Evolutionary conservation across 1,140 invertebrate species (phyloP), one percentile per base, ranked within the genome.

Genomic region (Drosophila navojoa): DNA sequence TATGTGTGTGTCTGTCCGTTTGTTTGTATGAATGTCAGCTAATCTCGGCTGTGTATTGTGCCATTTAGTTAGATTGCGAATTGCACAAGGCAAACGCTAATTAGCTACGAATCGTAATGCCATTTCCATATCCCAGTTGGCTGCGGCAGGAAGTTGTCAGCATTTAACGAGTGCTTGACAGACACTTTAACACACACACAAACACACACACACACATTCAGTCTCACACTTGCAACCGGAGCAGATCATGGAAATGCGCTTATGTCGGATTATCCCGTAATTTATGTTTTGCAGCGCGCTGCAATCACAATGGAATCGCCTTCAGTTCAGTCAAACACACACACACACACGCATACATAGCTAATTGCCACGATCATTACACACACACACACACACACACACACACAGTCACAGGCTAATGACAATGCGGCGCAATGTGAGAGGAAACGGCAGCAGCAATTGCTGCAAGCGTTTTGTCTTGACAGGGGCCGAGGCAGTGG

Each of bases 261-360:
- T 87, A 89, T 89, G 84, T 87, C 84, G 77, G 84, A 89, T 87
- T 87, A 87, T 87, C 84, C 84, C 67, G 78, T 87, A 87, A 87
- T 87, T 87, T 87, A 87, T 87, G 84, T 87, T 87, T 82, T 79
- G 63, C 70, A 68, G 74, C 59, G 57, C 72, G 54, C 49, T 58
- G 84, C 67, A 76, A 79, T 66, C 71, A 87, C 82, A 87, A 87
- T 87, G 79, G 71, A 81, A 63, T 74, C 72, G 78, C 77, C 77
- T 69, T 75, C 67, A 84, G 35, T 66, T 71, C 71, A 84, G 35
- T 49, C 58, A 72, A 62, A 63, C 16, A 66, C 52, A 42, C 27
- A 61, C 54, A 60, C 55, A 60, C 59, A 72, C 38, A 66, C 45
- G 49, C 40, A 42, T 6, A 16, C 22, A 49, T 54, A 79, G 62